Base-by-base conservation (phyloP, 2,113 vertebrate species). In the Zosterops pallidus region DNA sequence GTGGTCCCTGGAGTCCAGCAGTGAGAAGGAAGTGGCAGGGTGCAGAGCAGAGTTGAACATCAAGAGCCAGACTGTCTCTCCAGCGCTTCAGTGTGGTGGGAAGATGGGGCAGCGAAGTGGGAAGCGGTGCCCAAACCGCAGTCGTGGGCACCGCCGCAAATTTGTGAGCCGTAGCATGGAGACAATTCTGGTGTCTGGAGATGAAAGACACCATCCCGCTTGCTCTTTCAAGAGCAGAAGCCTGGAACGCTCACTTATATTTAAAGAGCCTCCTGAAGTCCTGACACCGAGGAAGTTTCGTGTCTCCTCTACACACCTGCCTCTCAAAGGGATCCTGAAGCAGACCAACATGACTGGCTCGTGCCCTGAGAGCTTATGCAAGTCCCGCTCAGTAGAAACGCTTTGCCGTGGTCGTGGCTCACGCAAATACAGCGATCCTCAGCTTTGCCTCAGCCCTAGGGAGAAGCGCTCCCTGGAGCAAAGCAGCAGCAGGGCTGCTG, bases 321-420 rank as follows among this genome's bases (percentile, higher is more conserved):
- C 97, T 22, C 98, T 98, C 5, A 98, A 98, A 91, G 95, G 98
- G 70, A 99, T 99, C 95, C 96, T 99, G 92, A 99, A 99, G 94
- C 98, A 97, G 87, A 93, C 97, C 6, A 94, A 42, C 17, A 39
- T 92, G 12, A 93, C 97, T 21, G 86, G 78, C 9, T 49, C 89
- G 1, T 92, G 84, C 42, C 49, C 91, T 2, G 97, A 98, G 77
- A 89, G 41, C 69, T 91, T 98, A 42, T 96, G 94, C 85, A 98
- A 98, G 94, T 97, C 98, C 25, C 95, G 50, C 85, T 98, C 98
- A 0, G 98, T 94, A 55, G 98, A 98, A 94, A 92, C 89, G 3
- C 93, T 98, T 49, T 95, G 95, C 39, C 78, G 0, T 65, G 88
- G 60, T 47, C 42, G 2, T 41, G 69, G 75, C 80, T 95, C 88